phyloP scores from a whole-genome alignment of 64 coral and sea anemone species.

The Stylophora pistillata region DNA sequence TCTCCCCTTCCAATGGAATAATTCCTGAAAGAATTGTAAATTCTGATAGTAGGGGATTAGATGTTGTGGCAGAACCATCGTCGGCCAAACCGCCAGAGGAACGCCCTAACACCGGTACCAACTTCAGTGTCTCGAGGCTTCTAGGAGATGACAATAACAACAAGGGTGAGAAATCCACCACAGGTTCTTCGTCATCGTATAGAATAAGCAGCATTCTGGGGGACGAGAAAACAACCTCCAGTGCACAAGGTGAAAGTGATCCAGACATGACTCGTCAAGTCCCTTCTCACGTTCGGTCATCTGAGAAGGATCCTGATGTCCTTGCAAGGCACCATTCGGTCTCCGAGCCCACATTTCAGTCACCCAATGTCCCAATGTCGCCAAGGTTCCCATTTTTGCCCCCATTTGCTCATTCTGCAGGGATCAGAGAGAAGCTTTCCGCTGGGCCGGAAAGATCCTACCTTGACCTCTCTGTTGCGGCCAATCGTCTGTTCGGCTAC shows the following conservation, averaged over 20 bases:
- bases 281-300: not conserved
- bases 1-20: not conserved
- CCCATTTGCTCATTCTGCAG: slow-evolving; percentile 6
- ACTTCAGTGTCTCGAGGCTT: slow-evolving; percentile 85
- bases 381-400: slow-evolving; percentile 26
- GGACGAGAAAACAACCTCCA: not conserved
- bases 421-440: slow-evolving; percentile 38
- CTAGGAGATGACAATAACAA: slow-evolving; percentile 52
- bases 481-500: slow-evolving; percentile 44
- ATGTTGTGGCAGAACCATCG: not conserved
- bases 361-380: not conserved
- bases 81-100: slow-evolving; percentile 6
- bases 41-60: not conserved
- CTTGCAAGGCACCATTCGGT: not conserved
- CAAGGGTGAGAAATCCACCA: slow-evolving; percentile 25
- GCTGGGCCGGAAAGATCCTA: slow-evolving; percentile 30
- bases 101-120: slow-evolving; percentile 24
- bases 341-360: not conserved
- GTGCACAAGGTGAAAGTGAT: not conserved
- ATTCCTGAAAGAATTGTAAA: slow-evolving; percentile 11
- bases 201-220: slow-evolving; percentile 82
- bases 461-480: slow-evolving; percentile 28
- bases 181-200: slow-evolving; percentile 48
- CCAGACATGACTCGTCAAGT: not conserved
- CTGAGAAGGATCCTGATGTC: not conserved